Evolutionary conservation across 2,797 vertebrate species (phyloP), one percentile per base, ranked within the genome.

Genomic region (Coregonus sp.): DNA sequence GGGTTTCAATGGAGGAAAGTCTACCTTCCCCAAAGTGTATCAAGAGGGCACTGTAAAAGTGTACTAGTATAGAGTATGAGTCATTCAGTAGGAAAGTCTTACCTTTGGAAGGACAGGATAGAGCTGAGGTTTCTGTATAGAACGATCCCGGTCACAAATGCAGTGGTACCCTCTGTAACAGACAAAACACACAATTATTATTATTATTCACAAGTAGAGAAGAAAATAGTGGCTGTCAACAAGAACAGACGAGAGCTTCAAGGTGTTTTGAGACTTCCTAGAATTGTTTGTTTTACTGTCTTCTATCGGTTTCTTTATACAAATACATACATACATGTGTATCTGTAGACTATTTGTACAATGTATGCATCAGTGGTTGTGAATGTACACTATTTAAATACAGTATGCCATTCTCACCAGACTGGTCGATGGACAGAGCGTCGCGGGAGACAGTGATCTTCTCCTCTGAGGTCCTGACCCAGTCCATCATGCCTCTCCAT

Each of bases 401-500:
- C 40, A 47, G 35, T 52, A 54, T 65, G 40, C 15, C 9, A 29
- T 3, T 37, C 89, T 87, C 85, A 99, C 98, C 98, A 92, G 96
- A 75, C 40, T 95, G 90, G 11, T 96, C 95, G 0, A 96, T 91
- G 72, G 97, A 96, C 76, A 98, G 88, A 75, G 98, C 95, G 4
- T 94, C 96, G 73, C 95, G 97, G 76, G 97, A 96, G 73, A 99
- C 94, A 0, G 95, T 95, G 86, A 99, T 96, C 85, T 96, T 98
- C 93, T 99, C 98, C 81, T 99, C 97, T 0, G 97, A 96, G 67
- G 90, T 97, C 85, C 96, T 96, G 78, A 98, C 97, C 98, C 98
- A 98, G 81, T 98, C 97, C 56, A 97, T 93, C 85, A 97, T 97
- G 15, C 97, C 97, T 71, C 98, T 94, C 98, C 98, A 99, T 84